Evolutionary conservation across 2,113 vertebrate genomes (phyloP), one percentile per base, ranked within the genome.

Genomic region (Micromys minutus): DNA sequence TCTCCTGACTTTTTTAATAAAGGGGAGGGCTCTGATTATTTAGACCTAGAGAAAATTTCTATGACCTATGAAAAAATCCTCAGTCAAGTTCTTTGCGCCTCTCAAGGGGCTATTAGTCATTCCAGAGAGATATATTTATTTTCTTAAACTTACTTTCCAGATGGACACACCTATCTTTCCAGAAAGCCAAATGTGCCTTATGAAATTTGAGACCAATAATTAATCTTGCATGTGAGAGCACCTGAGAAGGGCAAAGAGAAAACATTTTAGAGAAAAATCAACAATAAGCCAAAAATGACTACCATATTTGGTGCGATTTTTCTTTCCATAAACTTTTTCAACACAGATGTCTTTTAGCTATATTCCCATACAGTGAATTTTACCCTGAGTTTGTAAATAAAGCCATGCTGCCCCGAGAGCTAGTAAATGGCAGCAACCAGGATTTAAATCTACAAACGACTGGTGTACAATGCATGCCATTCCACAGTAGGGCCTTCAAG

Each of bases 141-240:
- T 96, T 94, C 90, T 88, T 81, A 95, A 88, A 95, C 93, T 93
- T 90, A 74, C 89, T 97, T 97, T 95, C 94, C 94, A 97, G 91
- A 94, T 97, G 93, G 89, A 90, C 93, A 86, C 77, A 94, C 19
- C 47, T 76, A 94, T 95, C 22, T 7, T 96, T 95, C 89, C 87
- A 97, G 94, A 97, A 96, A 97, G 72, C 94, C 96, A 98, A 98
- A 95, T 95, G 87, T 95, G 88, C 90, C 67, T 96, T 96, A 93
- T 93, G 95, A 97, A 96, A 97, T 90, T 95, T 12, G 90, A 97
- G 90, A 95, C 42, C n/a, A 86, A 95, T 90, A 96, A 85, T 97
- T 92, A 94, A 96, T 94, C 96, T 96, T 72, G 39, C 29, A 22
- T 57, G n/a, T 57, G n/a, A 93, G 57, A 69, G 65, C 36, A 61